Base-by-base conservation (phyloP, 1,140 invertebrate species). In the Arctopsyche grandis region DNA sequence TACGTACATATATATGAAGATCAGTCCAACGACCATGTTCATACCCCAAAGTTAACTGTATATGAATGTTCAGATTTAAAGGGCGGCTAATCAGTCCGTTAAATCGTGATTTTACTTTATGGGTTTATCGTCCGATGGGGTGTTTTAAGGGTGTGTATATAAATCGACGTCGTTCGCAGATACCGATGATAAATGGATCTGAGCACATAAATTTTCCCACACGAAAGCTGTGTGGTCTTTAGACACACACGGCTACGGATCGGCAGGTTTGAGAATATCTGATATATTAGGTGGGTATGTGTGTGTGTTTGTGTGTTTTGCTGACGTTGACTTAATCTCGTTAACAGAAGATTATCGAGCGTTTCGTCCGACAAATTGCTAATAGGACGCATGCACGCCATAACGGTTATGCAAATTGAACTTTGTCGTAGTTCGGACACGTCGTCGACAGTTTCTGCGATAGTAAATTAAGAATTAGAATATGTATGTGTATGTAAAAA, bases 321-420 rank as follows among this genome's bases (percentile, higher is more conserved):
- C 26, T 29, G 43, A 38, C 46, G 46, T 58, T 44, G 48, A 58
- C 52, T 74, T 74, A 74, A 74, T 74, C 71, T 74, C 52, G 71
- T 74, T 74, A 74, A 52, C 9, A 56, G 46, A 26, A 74, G 71
- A 56, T 74, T 74, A 74, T 74, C 46, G 22, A 74, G 52, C 71
- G 48, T 74, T 52, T 74, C 52, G 71, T 46, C 52, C 71, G 71
- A 74, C 71, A 74, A 74, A 74, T 74, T 74, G 48, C 71, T 56
- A 58, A 74, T 58, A 58, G 46, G 46, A 74, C 43, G 71, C 43
- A 74, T 21, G 52, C 52, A 74, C 46, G 52, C 71, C 71, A 74
- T 74, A 74, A 74, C 71, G 48, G 71, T 74, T 74, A 74, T 74
- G 71, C 71, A 74, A 74, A 74, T 74, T 24, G 14, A 46, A 66